phyloP scores from a whole-genome alignment of 2,113 vertebrate species.

The Globicephala melas region DNA sequence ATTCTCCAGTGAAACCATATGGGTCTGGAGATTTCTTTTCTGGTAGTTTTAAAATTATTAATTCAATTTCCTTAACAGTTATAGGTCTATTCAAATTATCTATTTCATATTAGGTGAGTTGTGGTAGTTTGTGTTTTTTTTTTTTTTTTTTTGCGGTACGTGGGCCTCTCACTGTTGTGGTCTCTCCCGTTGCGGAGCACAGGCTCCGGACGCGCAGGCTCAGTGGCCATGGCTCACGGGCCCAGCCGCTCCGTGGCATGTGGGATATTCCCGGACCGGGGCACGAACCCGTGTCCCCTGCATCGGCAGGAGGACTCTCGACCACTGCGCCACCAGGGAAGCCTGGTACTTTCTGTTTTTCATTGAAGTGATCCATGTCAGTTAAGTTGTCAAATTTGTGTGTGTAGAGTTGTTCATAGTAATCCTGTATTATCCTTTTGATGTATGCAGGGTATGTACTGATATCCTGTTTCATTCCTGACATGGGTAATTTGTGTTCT shows the following conservation, averaged over 20 bases:
- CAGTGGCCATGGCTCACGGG: too few relatives aligned
- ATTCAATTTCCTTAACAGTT: neutral
- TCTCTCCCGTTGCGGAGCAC: too few relatives aligned
- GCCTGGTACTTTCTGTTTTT: neutral
- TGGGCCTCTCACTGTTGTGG: too few relatives aligned
- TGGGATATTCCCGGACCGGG: too few relatives aligned
- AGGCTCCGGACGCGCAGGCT: too few relatives aligned
- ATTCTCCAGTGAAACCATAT: neutral
- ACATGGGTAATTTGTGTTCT: neutral
- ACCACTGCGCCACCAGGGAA: too few relatives aligned
- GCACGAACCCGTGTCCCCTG: too few relatives aligned
- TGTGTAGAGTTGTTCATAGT: neutral
- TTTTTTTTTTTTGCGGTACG: neutral
- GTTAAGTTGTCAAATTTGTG: neutral
- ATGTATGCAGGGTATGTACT: neutral
- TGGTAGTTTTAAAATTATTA: slow-evolving; percentile 1
- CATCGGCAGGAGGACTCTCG: too few relatives aligned
- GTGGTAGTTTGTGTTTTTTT: neutral
- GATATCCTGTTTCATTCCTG: neutral
- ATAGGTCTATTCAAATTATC: neutral
- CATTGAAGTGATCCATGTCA: neutral
- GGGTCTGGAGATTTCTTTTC: neutral
- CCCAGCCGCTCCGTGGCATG: too few relatives aligned
- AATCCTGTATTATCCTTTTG: neutral
- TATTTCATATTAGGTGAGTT: neutral